phyloP scores from a whole-genome alignment of 2,888 invertebrate species.

The Halocaridina rubra region DNA sequence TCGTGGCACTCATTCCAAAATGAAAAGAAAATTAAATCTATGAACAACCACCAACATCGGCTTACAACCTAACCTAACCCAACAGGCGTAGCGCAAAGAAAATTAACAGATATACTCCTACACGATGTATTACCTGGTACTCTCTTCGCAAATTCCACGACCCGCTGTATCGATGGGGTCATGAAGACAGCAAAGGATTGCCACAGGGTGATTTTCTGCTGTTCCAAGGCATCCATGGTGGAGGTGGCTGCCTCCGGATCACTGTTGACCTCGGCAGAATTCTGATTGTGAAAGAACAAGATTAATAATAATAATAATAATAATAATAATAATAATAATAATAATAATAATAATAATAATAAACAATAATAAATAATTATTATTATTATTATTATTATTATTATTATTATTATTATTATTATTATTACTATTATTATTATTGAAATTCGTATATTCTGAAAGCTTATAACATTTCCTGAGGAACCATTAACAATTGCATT shows the following conservation, averaged over 20 bases:
- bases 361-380: not conserved
- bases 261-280: slow-evolving; percentile 62
- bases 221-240: slow-evolving; percentile 77
- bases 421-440: too few species aligned
- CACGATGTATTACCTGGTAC: slow-evolving; percentile 86
- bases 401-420: too few species aligned
- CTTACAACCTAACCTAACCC: too few species aligned
- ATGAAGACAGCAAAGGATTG: slow-evolving; percentile 86
- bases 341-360: not conserved
- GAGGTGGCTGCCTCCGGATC: slow-evolving; percentile 73
- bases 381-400: too few species aligned
- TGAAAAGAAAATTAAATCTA: too few species aligned
- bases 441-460: too few species aligned
- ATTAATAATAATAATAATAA: not conserved
- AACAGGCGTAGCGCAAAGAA: too few species aligned
- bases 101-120: too few species aligned
- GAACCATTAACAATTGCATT: too few species aligned
- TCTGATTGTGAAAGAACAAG: slow-evolving; percentile 61
- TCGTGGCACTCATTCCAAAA: too few species aligned
- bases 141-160: slow-evolving; percentile 96
- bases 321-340: slow-evolving; percentile 2
- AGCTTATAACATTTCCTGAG: too few species aligned
- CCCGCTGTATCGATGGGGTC: slow-evolving; percentile 90
- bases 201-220: slow-evolving; percentile 86
- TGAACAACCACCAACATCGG: too few species aligned